Base-by-base conservation (phyloP, 2,888 invertebrate genomes). In the Platypus cylindrus region DNA sequence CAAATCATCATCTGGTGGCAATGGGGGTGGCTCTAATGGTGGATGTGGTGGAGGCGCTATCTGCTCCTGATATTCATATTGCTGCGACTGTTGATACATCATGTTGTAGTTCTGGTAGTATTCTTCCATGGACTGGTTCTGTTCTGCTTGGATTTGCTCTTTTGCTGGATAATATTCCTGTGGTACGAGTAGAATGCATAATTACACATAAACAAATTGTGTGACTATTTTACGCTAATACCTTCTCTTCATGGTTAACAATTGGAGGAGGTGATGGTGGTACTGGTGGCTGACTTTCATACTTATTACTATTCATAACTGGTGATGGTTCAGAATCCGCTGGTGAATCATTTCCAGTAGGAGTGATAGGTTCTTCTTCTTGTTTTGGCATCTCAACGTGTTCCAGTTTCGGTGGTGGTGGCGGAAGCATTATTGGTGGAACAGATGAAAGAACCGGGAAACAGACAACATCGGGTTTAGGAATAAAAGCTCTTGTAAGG, bases 1-100 rank as follows among this genome's bases (percentile, higher is more conserved):
- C 38, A 87, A 60, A 49, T 89, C 87, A 45, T 66, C 62, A 43
- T 56, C 54, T 11, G 61, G 60, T 1, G 61, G 60, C 17, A 60
- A 45, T 3, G 62, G 60, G 7, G 60, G 60, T 4, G 62, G 62
- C 43, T 56, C 55, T 35, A 62, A 46, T 9, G 62, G 62, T 51
- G 56, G 57, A 46, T 59, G 59, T 13, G 51, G 52, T 3, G 48
- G 44, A 5, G 43, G 45, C 11, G 42, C 40, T 11, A 34, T 32
- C 11, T 40, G 34, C 24, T 40, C 46, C 15, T 55, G 52, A 47
- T 52, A 59, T 44, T 54, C 52, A 43, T 56, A 56, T 44, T 53
- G 47, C 34, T 50, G 52, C 17, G 49, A 20, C 4, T 37, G 47
- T 44, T 55, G 57, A 51, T 55, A 52, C 47, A 49, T 50, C 22